A percentile compares a stretch with the other conserved stretches of the same genome.
Conservation (phyloP, 1,140 invertebrate genomes). For the Metaphire vulgaris region DNA sequence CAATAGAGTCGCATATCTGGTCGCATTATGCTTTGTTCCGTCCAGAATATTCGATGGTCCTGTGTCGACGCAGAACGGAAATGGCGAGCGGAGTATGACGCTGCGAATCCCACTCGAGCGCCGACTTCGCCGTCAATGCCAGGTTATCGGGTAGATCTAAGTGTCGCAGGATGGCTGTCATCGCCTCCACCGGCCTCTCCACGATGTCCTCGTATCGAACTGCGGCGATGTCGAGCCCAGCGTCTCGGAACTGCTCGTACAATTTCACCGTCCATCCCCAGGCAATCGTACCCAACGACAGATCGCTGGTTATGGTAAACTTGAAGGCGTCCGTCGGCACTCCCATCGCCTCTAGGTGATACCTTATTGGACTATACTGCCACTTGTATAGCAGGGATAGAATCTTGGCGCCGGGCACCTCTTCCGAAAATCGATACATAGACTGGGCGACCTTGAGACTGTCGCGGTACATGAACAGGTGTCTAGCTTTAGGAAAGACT, state of each 20-base stretch:
- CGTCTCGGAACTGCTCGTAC: neutral
- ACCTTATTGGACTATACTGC: too few relatives aligned
- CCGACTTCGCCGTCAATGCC: neutral
- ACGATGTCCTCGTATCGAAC: slow-evolving; percentile 17
- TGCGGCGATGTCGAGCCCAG: slow-evolving; percentile 8
- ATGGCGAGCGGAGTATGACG: neutral
- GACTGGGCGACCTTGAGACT: slow-evolving; percentile 17
- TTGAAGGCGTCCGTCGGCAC: too few relatives aligned
- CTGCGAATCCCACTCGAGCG: slow-evolving; percentile 6
- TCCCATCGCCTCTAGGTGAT: too few relatives aligned
- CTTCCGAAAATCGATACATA: slow-evolving; percentile 6
- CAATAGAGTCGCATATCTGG: too few relatives aligned
- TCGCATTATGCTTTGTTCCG: too few relatives aligned
- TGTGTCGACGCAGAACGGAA: too few relatives aligned
- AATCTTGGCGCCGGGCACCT: too few relatives aligned
- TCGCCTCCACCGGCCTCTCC: neutral
- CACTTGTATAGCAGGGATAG: too few relatives aligned
- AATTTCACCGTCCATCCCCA: neutral
- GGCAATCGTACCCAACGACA: neutral
- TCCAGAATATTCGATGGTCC: too few relatives aligned
- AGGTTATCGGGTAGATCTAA: neutral
- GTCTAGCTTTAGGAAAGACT: slow-evolving; percentile 12
- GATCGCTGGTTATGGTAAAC: neutral
- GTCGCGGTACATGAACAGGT: slow-evolving; percentile 12
- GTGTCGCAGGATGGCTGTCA: slow-evolving; percentile 1